Evolutionary conservation across 2,888 invertebrate genomes (phyloP).

Genomic region (Hydrotaea cyrtoneurina): DNA sequence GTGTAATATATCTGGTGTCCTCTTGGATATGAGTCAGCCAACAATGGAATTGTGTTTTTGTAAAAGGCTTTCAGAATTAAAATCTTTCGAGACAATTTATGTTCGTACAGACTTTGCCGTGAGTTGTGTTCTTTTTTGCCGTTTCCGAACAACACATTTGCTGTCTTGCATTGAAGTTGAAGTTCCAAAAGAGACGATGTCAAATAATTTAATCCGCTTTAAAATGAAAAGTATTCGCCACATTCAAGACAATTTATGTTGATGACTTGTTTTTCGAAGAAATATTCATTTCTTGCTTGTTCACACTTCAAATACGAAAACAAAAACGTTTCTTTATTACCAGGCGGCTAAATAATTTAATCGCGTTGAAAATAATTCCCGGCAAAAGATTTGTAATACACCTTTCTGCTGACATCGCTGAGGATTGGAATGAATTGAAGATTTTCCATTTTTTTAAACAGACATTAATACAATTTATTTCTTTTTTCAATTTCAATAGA

Average conservation of each 20-base stretch:
- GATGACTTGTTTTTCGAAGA: background rate
- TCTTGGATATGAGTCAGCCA: background rate
- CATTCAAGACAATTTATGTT: constrained; percentile 17
- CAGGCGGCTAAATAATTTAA: background rate
- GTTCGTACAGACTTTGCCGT: background rate
- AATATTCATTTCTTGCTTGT: too few relatives aligned
- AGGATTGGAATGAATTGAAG: too few relatives aligned
- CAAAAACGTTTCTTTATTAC: background rate
- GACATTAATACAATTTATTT: constrained; percentile 13
- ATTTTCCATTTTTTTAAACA: background rate
- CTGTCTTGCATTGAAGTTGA: background rate
- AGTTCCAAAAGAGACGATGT: background rate
- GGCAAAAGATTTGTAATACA: background rate
- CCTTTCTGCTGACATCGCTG: background rate
- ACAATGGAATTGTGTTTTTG: background rate
- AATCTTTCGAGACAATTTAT: constrained; percentile 34
- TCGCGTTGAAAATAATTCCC: constrained; percentile 1
- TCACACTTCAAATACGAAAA: too few relatives aligned
- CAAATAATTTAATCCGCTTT: constrained; percentile 47
- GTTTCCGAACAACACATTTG: background rate
- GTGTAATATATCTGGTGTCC: background rate
- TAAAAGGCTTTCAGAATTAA: constrained; percentile 31
- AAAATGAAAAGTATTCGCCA: constrained; percentile 21
- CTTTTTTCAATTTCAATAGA: background rate
- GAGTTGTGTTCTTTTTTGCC: background rate